Evolutionary conservation across 1,140 invertebrate species (phyloP).

Genomic region (Acarapis woodi): DNA sequence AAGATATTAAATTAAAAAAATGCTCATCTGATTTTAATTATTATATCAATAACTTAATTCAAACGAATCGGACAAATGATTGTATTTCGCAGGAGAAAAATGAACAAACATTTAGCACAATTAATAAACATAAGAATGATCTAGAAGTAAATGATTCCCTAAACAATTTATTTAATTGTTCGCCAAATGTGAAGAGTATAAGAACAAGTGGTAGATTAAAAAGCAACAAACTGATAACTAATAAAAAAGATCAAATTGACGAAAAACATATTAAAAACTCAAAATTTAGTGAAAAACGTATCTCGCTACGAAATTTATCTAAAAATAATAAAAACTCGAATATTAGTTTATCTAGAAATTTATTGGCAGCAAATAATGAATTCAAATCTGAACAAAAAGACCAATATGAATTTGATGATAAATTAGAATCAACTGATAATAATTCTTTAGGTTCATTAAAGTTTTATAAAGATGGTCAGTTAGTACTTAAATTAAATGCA

Average conservation of each 20-base stretch:
- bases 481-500: constrained; percentile 15
- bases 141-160: too few species aligned
- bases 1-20: neutral
- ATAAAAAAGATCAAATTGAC: neutral
- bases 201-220: neutral
- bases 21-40: neutral
- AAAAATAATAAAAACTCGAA: neutral
- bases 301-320: neutral
- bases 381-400: too few species aligned
- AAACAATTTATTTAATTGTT: neutral
- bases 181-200: neutral
- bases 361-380: too few species aligned
- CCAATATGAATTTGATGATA: neutral
- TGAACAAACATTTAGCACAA: neutral
- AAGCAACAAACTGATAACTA: neutral
- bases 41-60: neutral
- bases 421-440: neutral
- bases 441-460: neutral
- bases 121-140: too few species aligned
- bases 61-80: neutral
- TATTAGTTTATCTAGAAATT: neutral
- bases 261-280: too few species aligned
- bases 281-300: too few species aligned
- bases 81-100: neutral
- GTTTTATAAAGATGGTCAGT: constrained; percentile 9